Evolutionary conservation across 2,113 vertebrate genomes (phyloP).

Genomic region (Corvus cornix): DNA sequence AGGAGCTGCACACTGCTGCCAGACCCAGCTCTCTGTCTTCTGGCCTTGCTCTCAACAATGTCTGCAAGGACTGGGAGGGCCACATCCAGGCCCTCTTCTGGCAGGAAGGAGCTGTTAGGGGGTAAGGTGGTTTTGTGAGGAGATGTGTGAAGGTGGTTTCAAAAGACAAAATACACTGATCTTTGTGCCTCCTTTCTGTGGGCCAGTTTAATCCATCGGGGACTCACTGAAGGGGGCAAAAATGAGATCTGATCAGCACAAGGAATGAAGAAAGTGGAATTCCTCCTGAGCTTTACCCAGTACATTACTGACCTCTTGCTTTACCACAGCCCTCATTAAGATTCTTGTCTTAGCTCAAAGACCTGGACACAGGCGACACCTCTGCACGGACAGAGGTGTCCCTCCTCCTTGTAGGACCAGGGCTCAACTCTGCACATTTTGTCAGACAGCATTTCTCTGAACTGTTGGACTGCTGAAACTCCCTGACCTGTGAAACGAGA

Average conservation of each 20-base stretch:
- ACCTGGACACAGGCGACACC: accelerated
- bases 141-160: not conserved
- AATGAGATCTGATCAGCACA: not conserved
- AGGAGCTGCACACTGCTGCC: not conserved
- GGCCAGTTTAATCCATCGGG: not conserved
- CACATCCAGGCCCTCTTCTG: not conserved
- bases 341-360: not conserved
- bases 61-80: not conserved
- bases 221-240: not conserved
- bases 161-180: not conserved
- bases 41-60: not conserved
- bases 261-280: not conserved
- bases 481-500: not conserved
- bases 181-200: not conserved
- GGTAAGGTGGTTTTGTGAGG: not conserved
- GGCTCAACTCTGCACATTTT: not conserved
- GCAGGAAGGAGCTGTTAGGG: not conserved
- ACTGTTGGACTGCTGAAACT: not conserved
- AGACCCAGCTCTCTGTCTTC: not conserved
- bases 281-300: not conserved
- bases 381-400: not conserved
- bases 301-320: not conserved
- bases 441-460: not conserved
- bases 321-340: not conserved
- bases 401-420: not conserved